Conservation (phyloP, 2,888 invertebrate species). For the Cephus pulcher region DNA sequence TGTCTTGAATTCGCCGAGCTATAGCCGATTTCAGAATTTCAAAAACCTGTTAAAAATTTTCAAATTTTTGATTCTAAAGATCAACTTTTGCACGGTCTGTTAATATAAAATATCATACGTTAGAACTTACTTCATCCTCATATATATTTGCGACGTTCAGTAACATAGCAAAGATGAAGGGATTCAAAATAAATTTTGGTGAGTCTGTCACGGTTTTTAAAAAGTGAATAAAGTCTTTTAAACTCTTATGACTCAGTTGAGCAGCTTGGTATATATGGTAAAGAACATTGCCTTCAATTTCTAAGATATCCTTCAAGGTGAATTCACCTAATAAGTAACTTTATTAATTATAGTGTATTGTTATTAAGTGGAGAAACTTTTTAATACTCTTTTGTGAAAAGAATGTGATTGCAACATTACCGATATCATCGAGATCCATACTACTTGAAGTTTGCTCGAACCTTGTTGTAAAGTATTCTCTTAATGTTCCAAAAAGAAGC, state of each 20-base stretch:
- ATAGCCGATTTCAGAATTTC: constrained; percentile 60
- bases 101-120: neutral
- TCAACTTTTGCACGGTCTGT: neutral
- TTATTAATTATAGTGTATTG: neutral
- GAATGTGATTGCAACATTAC: neutral
- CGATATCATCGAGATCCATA: neutral
- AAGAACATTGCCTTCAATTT: constrained; percentile 73
- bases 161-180: constrained; percentile 74
- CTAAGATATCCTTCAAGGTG: constrained; percentile 67
- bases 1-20: constrained; percentile 64
- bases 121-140: constrained; percentile 65
- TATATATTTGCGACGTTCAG: constrained; percentile 69
- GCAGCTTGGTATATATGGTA: constrained; percentile 70
- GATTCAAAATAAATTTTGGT: constrained; percentile 73
- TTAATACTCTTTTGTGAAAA: neutral
- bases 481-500: constrained; percentile 67
- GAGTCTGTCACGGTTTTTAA: constrained; percentile 69
- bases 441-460: neutral
- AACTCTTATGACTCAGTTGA: constrained; percentile 62
- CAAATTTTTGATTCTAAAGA: neutral
- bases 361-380: neutral
- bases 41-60: constrained; percentile 47
- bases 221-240: constrained; percentile 66
- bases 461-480: constrained; percentile 67
- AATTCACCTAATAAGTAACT: constrained; percentile 27